Evolutionary conservation across 2,797 vertebrate species (phyloP).

Genomic region (Scarus forsteni): DNA sequence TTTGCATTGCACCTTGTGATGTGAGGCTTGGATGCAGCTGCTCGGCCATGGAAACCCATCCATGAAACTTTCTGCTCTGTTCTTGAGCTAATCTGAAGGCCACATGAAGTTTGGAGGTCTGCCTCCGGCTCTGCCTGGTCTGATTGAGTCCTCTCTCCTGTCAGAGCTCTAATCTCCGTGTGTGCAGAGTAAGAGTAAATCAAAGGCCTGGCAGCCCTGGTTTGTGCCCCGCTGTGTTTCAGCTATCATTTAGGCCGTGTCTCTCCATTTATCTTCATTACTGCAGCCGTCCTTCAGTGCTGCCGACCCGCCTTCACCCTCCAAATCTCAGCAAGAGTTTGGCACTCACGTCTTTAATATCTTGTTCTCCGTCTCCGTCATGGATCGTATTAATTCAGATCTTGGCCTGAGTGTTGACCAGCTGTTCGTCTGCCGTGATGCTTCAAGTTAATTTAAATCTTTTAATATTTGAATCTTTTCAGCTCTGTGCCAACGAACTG

Average conservation of each 20-base stretch:
- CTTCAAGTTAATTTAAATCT: no score
- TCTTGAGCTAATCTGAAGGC: no score
- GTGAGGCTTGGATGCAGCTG: no score
- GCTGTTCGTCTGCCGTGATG: background rate
- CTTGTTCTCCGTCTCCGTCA: slow-evolving; percentile 33
- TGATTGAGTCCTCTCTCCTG: slow-evolving; percentile 64
- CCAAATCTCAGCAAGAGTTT: slow-evolving; percentile 1
- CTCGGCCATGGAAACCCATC: no score
- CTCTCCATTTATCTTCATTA: slow-evolving; percentile 47
- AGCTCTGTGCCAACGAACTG: no score
- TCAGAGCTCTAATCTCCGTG: slow-evolving; percentile 63
- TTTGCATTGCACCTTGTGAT: no score
- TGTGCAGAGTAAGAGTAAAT: slow-evolving; percentile 55
- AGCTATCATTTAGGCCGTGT: slow-evolving; percentile 29
- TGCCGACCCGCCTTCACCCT: slow-evolving; percentile 28
- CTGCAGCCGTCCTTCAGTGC: slow-evolving; percentile 21
- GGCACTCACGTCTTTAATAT: slow-evolving; percentile 28
- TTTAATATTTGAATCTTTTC: no score
- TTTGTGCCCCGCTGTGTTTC: slow-evolving; percentile 45
- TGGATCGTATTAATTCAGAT: slow-evolving; percentile 33
- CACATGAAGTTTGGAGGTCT: no score
- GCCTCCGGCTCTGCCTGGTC: background rate
- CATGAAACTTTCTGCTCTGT: no score
- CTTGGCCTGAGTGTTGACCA: slow-evolving; percentile 16
- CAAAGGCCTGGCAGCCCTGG: slow-evolving; percentile 50